Evolutionary conservation across 1,140 invertebrate genomes (phyloP), one percentile per base, ranked within the genome.

Genomic region (Palaemon carinicauda): DNA sequence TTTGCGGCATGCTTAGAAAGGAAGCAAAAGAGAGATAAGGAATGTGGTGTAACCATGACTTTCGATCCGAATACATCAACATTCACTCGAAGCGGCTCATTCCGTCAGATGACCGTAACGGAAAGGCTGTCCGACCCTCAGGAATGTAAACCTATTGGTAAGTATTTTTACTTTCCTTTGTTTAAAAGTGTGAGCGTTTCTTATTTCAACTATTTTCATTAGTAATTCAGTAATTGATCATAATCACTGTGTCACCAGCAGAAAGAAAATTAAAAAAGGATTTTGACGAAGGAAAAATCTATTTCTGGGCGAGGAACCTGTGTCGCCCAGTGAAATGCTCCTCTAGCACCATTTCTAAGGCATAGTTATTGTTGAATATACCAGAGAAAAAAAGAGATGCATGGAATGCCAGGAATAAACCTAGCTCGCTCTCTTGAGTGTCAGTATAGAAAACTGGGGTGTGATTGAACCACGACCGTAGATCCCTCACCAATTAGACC

Each of bases 1-100:
- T 99, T 99, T 93, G 97, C 98, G 78, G 97, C 98, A 17, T 99
- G 99, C 91, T 92, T 99, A 85, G 98, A 99, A 91, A 94, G 97
- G 89, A 99, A 99, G 92, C 98, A 99, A 91, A 96, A 97, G 89
- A 93, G 99, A 87, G 99, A 99, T 91, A 98, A 98, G 91, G 98
- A 99, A 92, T 97, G 96, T 91, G 95, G 95, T 33, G 97, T 98
- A 1, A 96, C 96, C 10, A 97, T 97, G 96, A 97, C 96, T 88
- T 98, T 97, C 91, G 98, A 98, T 91, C 94, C 96, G n/a, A 96
- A 96, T 89, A 96, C 96, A 90, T 96, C 96, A n/a, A 97, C 96
- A 21, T 99, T 99, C 91, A 98, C 97, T 1, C 93, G 98, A 52
- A 96, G 95, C 86, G 98, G 98, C 3, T 98, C 97, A 71, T 99